Evolutionary conservation across 2,797 vertebrate species (phyloP), one percentile per base, ranked within the genome.

Genomic region (Setipinna tenuifilis): DNA sequence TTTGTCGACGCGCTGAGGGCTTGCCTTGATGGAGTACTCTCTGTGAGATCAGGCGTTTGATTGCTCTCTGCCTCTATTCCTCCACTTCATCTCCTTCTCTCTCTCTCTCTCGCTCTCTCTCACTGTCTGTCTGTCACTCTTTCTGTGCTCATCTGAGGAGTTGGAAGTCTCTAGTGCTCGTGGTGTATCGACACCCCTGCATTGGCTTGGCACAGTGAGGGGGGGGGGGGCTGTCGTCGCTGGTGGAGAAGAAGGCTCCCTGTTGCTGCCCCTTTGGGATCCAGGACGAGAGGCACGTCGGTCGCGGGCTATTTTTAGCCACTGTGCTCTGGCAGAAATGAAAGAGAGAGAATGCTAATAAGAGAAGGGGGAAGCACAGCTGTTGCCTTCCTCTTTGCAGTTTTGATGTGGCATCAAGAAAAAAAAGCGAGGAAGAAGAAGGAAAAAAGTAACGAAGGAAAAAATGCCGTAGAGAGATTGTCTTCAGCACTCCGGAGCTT

Each of bases 301-400:
- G 50, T 54, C 7, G 50, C 9, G 31, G 50, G 31, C 83, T 89
- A 88, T 87, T 87, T 90, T 89, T 87, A 84, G 85, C 82, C 28
- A 1, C 19, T n/a, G 71, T 17, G 71, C 75, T 87, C 81, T 59
- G 17, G 62, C 83, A 84, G 82, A 88, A 86, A 85, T 85, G 62
- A 88, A 85, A 84, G 85, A 83, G 81, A 61, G 23, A 6, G 71
- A 19, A 85, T 87, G 86, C 84, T 83, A 75, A 61, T 84, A 23
- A 78, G 41, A 82, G 88, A 68, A 90, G 83, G 82, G 61, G 87
- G 85, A 88, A 87, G 48, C 71, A 61, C 85, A 86, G 86, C 82
- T 80, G 86, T 65, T 86, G 82, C 75, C 83, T 87, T 90, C 89
- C 86, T 88, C 81, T 88, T 85, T 75, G 68, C 83, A 35, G 28